Conservation (phyloP, 2,888 invertebrate species). For the Drosophila fulvimacula region DNA sequence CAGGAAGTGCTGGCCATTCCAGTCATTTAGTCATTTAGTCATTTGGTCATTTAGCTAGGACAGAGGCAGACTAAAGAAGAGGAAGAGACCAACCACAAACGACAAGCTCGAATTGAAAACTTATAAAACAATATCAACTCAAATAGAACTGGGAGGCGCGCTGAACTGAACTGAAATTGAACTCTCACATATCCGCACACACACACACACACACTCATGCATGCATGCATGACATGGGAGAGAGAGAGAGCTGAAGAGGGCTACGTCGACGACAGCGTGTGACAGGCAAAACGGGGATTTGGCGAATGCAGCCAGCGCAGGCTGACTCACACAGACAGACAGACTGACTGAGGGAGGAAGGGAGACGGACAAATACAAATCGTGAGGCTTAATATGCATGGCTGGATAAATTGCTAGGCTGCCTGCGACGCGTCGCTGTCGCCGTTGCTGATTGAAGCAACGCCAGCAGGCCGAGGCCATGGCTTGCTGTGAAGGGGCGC, state of each 20-base stretch:
- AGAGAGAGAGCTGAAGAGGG: slow-evolving; percentile 12
- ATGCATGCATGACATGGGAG: slow-evolving; percentile 6
- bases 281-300: slow-evolving; percentile 32
- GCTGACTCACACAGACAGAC: slow-evolving; percentile 66
- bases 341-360: neutral
- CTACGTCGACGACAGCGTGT: slow-evolving; percentile 31
- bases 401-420: slow-evolving; percentile 80
- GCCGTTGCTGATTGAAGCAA: slow-evolving; percentile 63
- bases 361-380: slow-evolving; percentile 73
- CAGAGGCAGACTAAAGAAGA: slow-evolving; percentile 8
- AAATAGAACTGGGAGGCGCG: slow-evolving; percentile 48
- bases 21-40: slow-evolving; percentile 56
- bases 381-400: slow-evolving; percentile 82
- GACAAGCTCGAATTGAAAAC: slow-evolving; percentile 69
- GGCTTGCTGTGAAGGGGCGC: slow-evolving; percentile 37
- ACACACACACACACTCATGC: slow-evolving; percentile 13
- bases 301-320: slow-evolving; percentile 32
- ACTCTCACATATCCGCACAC: slow-evolving; percentile 48
- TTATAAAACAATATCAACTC: slow-evolving; percentile 71
- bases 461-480: slow-evolving; percentile 51
- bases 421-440: slow-evolving; percentile 48
- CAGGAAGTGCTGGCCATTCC: slow-evolving; percentile 49
- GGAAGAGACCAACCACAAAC: slow-evolving; percentile 37
- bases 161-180: slow-evolving; percentile 71
- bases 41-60: slow-evolving; percentile 42